Conservation (phyloP, 2,888 invertebrate species). For the Trichopoda pennipes region DNA sequence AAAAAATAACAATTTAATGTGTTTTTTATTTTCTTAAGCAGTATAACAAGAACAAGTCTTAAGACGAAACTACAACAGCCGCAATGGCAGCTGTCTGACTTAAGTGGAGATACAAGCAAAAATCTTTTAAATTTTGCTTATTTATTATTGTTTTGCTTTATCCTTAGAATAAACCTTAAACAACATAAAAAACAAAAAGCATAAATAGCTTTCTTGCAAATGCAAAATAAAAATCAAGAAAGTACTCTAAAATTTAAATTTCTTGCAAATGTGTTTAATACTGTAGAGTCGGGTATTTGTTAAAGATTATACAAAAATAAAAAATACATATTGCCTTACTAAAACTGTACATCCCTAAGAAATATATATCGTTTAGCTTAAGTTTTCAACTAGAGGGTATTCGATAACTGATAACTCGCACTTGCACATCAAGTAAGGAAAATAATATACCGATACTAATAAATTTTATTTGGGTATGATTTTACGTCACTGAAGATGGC, state of each 20-base stretch:
- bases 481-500: no score
- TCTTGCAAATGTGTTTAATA: background rate
- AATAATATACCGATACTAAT: no score
- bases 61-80: slow-evolving; percentile 29
- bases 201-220: slow-evolving; percentile 1
- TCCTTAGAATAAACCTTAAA: slow-evolving; percentile 39
- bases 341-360: no score
- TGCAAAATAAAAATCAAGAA: slow-evolving; percentile 16
- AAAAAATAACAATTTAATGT: slow-evolving; percentile 46
- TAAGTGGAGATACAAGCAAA: slow-evolving; percentile 20
- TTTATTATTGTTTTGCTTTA: slow-evolving; percentile 25
- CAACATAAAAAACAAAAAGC: slow-evolving; percentile 4
- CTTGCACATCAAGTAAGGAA: no score
- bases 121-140: slow-evolving; percentile 52
- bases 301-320: no score
- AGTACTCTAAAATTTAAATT: slow-evolving; percentile 23
- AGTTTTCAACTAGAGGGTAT: no score
- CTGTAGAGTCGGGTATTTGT: background rate
- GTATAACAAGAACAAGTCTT: slow-evolving; percentile 33
- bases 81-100: slow-evolving; percentile 40
- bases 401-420: no score
- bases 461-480: no score
- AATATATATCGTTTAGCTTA: no score
- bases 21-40: slow-evolving; percentile 32
- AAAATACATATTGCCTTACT: no score